These are phyloP conservation scores for Sandelia bainsii DNA, from an alignment of 2,797 vertebrate species.

Conservation along the genomic window DNA sequence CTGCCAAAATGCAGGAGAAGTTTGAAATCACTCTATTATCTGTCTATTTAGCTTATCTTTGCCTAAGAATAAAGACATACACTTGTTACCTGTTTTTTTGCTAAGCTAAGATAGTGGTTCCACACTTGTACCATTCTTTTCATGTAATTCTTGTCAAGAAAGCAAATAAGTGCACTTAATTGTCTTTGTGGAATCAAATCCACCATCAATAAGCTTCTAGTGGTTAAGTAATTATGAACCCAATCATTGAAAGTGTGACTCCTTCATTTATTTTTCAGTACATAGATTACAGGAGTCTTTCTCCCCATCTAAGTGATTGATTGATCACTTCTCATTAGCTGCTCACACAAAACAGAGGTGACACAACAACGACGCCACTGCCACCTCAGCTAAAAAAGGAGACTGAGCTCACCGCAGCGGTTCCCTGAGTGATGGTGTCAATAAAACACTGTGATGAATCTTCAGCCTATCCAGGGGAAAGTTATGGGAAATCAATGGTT, in stretches of 20 bases:
- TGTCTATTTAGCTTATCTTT: too few relatives aligned
- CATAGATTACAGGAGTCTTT: constrained; percentile 56
- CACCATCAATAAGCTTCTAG: background rate
- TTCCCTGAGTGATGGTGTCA: constrained; percentile 72
- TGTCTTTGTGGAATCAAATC: background rate
- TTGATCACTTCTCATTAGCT: constrained; percentile 69
- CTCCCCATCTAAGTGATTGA: constrained; percentile 61
- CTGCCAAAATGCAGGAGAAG: background rate
- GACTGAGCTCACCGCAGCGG: background rate
- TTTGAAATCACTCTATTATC: too few relatives aligned
- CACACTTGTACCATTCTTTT: background rate
- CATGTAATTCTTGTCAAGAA: background rate
- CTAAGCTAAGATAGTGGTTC: too few relatives aligned
- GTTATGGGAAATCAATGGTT: constrained; percentile 76
- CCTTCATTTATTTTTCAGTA: constrained; percentile 61
- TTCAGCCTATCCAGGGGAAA: constrained; percentile 32
- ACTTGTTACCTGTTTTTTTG: background rate
- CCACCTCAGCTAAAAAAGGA: constrained; percentile 66
- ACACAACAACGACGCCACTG: constrained; percentile 43
- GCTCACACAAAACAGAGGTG: constrained; percentile 43
- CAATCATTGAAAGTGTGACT: constrained; percentile 34
- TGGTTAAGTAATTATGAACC: constrained; percentile 34
- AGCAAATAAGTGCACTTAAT: background rate
- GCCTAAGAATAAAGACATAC: too few relatives aligned
- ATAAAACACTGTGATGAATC: constrained; percentile 75